Evolutionary conservation across 1,140 invertebrate species (phyloP).

Genomic region (Ostrea edulis): DNA sequence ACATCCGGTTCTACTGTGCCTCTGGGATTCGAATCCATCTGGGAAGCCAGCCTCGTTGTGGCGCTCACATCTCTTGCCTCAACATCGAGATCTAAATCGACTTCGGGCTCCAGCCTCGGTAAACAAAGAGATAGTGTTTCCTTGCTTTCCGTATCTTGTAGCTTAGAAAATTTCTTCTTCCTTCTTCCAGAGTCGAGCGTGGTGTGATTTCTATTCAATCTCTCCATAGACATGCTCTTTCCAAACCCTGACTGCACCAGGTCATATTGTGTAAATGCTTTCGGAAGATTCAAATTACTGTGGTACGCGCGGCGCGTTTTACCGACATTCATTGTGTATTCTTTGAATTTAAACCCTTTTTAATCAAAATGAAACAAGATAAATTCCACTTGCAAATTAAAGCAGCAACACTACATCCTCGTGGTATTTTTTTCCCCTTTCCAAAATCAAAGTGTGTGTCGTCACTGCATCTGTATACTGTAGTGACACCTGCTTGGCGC

Average conservation of each 20-base stretch:
- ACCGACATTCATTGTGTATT: slow-evolving; percentile 8
- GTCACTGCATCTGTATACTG: neutral
- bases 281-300: slow-evolving; percentile 53
- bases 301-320: slow-evolving; percentile 45
- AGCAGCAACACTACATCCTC: neutral
- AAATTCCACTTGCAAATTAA: neutral
- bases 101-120: slow-evolving; percentile 52
- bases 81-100: slow-evolving; percentile 49
- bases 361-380: neutral
- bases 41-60: slow-evolving; percentile 10
- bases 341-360: neutral
- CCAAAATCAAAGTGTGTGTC: neutral
- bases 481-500: neutral
- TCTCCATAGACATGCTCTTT: slow-evolving; percentile 52
- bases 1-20: neutral
- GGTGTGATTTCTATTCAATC: slow-evolving; percentile 48
- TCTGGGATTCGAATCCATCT: neutral
- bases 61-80: slow-evolving; percentile 50
- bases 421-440: neutral
- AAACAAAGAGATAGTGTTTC: slow-evolving; percentile 48
- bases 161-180: slow-evolving; percentile 9
- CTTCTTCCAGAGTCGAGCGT: neutral
- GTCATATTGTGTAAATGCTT: slow-evolving; percentile 55
- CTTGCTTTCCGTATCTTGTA: slow-evolving; percentile 8
- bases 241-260: slow-evolving; percentile 43